Percentiles rank a stretch among this genome's conserved stretches.
phyloP scores from a whole-genome alignment of 35 echinoderm and acorn worm species.

The Ophioderma brevispina region DNA sequence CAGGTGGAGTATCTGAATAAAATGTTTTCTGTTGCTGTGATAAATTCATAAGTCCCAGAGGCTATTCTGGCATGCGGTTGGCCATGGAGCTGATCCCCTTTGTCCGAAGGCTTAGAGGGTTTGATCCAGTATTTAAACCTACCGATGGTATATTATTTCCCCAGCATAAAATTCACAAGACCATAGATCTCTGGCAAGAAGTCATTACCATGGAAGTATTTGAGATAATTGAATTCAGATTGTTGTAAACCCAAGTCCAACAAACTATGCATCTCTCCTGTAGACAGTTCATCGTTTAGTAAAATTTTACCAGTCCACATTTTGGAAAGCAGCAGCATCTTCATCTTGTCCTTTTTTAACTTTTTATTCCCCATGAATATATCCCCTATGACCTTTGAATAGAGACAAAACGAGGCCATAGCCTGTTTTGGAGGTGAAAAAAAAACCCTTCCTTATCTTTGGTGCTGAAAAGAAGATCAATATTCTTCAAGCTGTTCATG shows the following conservation, averaged over 20 bases:
- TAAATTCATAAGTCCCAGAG: conserved; percentile 44
- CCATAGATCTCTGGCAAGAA: conserved; percentile 58
- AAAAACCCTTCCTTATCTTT: not conserved
- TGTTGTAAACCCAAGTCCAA: conserved; percentile 67
- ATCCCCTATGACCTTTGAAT: conserved; percentile 25
- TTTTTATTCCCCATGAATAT: conserved; percentile 19
- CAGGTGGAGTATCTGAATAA: conserved; percentile 49
- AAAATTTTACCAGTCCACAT: conserved; percentile 14
- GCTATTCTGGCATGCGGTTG: conserved; percentile 34
- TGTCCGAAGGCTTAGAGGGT: conserved; percentile 24
- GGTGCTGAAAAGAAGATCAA: not conserved
- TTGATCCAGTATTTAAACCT: conserved; percentile 19
- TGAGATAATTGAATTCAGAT: conserved; percentile 42
- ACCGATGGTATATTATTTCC: conserved; percentile 62
- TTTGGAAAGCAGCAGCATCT: conserved; percentile 19
- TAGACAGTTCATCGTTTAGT: not conserved
- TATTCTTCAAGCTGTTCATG: conserved; percentile 32
- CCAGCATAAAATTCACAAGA: conserved; percentile 69
- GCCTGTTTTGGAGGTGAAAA: not conserved
- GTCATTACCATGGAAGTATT: conserved; percentile 29
- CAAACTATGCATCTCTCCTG: conserved; percentile 52
- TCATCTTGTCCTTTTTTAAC: conserved; percentile 1
- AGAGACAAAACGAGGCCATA: conserved; percentile 31
- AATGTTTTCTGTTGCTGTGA: conserved; percentile 23
- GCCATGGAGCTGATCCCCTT: conserved; percentile 33